These are phyloP conservation scores for Drosophila pruinosa DNA, from an alignment of 1,140 invertebrate genomes.

Conservation along the genomic window DNA sequence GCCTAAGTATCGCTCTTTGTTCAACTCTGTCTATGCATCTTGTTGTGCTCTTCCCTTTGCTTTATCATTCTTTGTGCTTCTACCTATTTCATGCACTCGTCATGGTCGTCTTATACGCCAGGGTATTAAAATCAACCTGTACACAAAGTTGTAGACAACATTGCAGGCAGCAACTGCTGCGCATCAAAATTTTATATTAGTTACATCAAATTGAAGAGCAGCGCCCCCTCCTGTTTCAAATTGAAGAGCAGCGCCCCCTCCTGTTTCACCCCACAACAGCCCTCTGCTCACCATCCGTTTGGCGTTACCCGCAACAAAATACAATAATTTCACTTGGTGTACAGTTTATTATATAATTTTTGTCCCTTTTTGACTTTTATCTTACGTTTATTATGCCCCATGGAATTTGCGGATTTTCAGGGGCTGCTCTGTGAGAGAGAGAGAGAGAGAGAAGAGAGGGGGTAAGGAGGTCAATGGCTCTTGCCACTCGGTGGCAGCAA, in stretches of 20 bases:
- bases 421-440: slow-evolving; percentile 18
- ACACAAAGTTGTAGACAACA: slow-evolving; percentile 40
- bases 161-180: slow-evolving; percentile 25
- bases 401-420: slow-evolving; percentile 76
- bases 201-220: slow-evolving; percentile 35
- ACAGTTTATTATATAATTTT: slow-evolving; percentile 81
- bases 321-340: slow-evolving; percentile 75
- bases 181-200: slow-evolving; percentile 57
- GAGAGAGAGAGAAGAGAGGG: background rate
- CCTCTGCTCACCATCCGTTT: background rate
- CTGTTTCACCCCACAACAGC: background rate
- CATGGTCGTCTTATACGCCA: background rate
- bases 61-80: background rate
- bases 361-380: slow-evolving; percentile 82
- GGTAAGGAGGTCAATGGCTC: slow-evolving; percentile 65
- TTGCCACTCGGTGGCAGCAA: background rate
- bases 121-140: slow-evolving; percentile 26
- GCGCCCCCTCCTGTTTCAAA: slow-evolving; percentile 4
- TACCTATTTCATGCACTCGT: background rate
- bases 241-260: slow-evolving; percentile 11
- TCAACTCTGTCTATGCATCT: background rate
- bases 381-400: slow-evolving; percentile 81
- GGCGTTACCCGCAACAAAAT: slow-evolving; percentile 17
- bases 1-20: background rate
- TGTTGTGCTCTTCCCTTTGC: background rate